Evolutionary conservation across 2,888 invertebrate genomes (phyloP).

Genomic region (Oscheius onirici): DNA sequence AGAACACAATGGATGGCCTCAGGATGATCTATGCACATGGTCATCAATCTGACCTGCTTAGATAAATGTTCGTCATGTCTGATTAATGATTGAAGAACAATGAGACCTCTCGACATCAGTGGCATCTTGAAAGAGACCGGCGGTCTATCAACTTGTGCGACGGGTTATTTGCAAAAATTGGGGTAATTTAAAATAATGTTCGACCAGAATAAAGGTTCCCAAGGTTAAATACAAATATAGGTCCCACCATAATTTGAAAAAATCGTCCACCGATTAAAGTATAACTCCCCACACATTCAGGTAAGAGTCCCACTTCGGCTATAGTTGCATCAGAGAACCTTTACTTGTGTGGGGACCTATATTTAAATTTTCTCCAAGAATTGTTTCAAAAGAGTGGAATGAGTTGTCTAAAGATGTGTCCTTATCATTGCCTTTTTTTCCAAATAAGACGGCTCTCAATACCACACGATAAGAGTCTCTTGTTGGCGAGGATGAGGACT

Average conservation of each 20-base stretch:
- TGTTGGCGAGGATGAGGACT: neutral
- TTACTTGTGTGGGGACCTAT: neutral
- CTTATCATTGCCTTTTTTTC: neutral
- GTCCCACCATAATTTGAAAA: too few relatives aligned
- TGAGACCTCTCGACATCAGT: neutral
- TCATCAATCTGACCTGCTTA: neutral
- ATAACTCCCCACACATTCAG: too few relatives aligned
- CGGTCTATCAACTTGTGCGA: neutral
- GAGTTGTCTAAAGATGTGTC: neutral
- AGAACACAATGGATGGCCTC: conserved; percentile 23
- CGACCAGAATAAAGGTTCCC: too few relatives aligned
- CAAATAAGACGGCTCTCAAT: neutral
- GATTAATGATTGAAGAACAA: neutral
- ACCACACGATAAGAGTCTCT: neutral
- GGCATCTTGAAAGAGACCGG: neutral
- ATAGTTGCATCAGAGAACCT: neutral
- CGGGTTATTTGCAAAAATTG: too few relatives aligned
- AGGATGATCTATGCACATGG: neutral
- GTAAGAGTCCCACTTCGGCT: too few relatives aligned
- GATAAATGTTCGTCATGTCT: neutral
- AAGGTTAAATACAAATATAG: too few relatives aligned
- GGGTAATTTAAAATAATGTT: too few relatives aligned
- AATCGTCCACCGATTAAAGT: too few relatives aligned
- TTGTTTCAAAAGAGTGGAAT: neutral
- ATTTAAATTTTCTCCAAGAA: neutral